Base-by-base conservation (phyloP, 2,888 invertebrate species). In the Acleris emargana region DNA sequence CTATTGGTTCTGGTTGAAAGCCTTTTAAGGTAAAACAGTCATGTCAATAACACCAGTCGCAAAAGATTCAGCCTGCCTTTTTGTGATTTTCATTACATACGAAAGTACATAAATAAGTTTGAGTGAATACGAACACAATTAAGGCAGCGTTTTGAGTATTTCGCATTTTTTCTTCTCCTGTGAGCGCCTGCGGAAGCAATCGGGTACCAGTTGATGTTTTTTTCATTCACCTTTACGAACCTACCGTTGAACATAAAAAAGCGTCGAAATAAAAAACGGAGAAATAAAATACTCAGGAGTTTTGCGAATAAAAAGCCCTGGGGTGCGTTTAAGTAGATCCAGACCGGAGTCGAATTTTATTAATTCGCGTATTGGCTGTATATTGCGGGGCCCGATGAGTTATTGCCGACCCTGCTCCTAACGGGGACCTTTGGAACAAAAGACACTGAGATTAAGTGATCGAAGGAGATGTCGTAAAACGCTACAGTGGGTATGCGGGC, bases 1-100 rank as follows among this genome's bases (percentile, higher is more conserved):
- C 84, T 86, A 89, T 89, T 83, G 84, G 81, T 84, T 87, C 82
- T 83, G 80, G 83, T 82, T 80, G 83, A 85, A 87, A 87, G 86
- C 84, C 86, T 89, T 87, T 88, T 84, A 84, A 87, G 84, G 82
- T 84, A 83, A 84, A 86, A 84, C 82, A 84, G 79, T 81, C 80
- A 81, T 79, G 85, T 84, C 84, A 83, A 82, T 85, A 83, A 83
- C 80, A 81, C 81, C 69, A 71, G 68, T 70, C 74, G 72, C 73
- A 73, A 78, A 76, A 76, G 80, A 79, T 77, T 78, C 74, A 75
- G 78, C 75, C 71, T 77, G 78, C 78, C 80, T 80, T 81, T 67
- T 66, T 17, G 63, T 53, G 63, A 59, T 55, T 52, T 47, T 43
- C 67, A 68, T 69, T 68, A 69, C 69, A 64, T 67, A 67, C 59